These are phyloP conservation scores for Macrobrachium nipponense DNA, from an alignment of 1,140 invertebrate genomes.

Conservation along the genomic window DNA sequence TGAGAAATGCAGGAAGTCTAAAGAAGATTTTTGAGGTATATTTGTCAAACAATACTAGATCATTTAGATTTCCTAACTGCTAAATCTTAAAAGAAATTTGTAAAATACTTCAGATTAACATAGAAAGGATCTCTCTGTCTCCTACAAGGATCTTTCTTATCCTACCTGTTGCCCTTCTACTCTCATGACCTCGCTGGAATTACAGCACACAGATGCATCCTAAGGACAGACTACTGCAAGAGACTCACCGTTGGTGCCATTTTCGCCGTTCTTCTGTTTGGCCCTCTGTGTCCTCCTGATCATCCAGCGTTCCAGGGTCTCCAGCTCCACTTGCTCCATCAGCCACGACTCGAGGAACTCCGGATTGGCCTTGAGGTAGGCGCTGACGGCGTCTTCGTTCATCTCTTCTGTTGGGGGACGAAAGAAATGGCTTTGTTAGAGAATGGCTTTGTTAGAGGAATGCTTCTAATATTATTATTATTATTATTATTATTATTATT, in stretches of 20 bases:
- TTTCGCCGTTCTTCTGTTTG: conserved; percentile 66
- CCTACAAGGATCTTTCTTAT: neutral
- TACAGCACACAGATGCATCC: neutral
- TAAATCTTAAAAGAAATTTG: no score
- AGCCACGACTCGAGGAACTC: conserved; percentile 74
- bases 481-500: neutral
- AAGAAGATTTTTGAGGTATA: no score
- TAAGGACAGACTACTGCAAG: neutral
- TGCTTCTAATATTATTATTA: neutral
- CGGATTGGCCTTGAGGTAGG: conserved; percentile 72
- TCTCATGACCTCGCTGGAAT: neutral
- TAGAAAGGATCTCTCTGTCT: no score
- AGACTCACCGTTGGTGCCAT: conserved; percentile 54
- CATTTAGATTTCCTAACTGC: no score
- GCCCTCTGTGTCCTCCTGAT: conserved; percentile 72
- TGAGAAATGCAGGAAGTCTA: no score
- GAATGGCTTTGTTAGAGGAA: neutral
- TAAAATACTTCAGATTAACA: no score
- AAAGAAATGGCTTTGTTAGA: neutral
- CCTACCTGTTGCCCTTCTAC: neutral
- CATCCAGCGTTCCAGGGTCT: conserved; percentile 74
- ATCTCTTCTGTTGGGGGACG: conserved; percentile 35
- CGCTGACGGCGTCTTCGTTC: conserved; percentile 68
- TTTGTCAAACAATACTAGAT: no score
- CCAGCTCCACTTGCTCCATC: conserved; percentile 72